phyloP scores from a whole-genome alignment of 2,113 vertebrate species.

The pig (Sus scrofa) region T2T-Sscrofa CM000824.6:195751501-195752000 shows the following conservation, averaged over 20 bases:
- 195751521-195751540: neutral
- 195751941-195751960: neutral
- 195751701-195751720: neutral
- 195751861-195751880: neutral
- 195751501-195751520: neutral
- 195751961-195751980: neutral
- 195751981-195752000: too few species aligned
- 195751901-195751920: neutral
- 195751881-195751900: neutral
- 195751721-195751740: neutral
- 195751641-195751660: slow-evolving; percentile 31
- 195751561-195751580: slow-evolving; percentile 16
- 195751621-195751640: neutral
- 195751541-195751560: neutral
- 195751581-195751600: neutral
- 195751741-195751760: slow-evolving; percentile 4
- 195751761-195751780: neutral
- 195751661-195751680: slow-evolving; percentile 7
- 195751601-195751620: neutral
- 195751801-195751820: neutral
- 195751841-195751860: neutral
- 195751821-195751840: neutral
- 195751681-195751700: neutral
- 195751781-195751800: neutral
- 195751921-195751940: neutral